Percentiles rank a stretch among this genome's conserved stretches.
phyloP scores from a whole-genome alignment of 2,888 invertebrate species.

The Andricus quercusramuli region DNA sequence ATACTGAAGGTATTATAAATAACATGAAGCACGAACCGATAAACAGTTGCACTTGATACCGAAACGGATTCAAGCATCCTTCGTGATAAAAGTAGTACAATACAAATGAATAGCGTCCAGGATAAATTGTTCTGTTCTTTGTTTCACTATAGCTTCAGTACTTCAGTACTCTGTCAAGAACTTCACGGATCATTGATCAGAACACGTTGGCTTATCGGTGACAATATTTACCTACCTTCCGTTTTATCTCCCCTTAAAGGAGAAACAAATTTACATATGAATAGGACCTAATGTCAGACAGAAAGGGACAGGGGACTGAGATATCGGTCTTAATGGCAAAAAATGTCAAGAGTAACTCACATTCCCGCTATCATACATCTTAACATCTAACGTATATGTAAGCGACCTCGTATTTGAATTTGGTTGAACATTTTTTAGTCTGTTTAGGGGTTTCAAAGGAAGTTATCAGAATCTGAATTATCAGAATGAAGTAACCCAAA shows the following conservation, averaged over 20 bases:
- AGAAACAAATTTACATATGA: slow-evolving; percentile 41
- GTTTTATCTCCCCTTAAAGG: slow-evolving; percentile 40
- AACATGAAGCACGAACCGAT: neutral
- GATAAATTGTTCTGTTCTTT: slow-evolving; percentile 28
- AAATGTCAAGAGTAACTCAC: slow-evolving; percentile 25
- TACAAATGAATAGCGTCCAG: neutral
- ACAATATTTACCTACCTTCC: slow-evolving; percentile 41
- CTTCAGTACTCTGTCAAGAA: slow-evolving; percentile 17
- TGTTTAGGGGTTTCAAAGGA: neutral
- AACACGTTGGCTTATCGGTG: slow-evolving; percentile 34
- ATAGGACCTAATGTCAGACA: slow-evolving; percentile 36
- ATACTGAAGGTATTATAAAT: neutral
- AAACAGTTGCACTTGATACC: neutral
- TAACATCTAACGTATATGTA: neutral
- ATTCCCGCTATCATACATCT: neutral
- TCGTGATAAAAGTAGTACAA: neutral
- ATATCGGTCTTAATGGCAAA: slow-evolving; percentile 34
- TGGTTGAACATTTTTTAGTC: neutral
- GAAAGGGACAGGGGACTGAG: slow-evolving; percentile 32
- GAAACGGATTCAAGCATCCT: neutral
- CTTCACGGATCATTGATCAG: slow-evolving; percentile 45
- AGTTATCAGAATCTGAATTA: neutral
- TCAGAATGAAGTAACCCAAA: neutral
- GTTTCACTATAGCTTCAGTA: slow-evolving; percentile 35
- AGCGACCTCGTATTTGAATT: neutral